Percentiles rank a stretch among this genome's conserved stretches.
Conservation (phyloP, 2,888 invertebrate species). For the Melikaiella ostensackeni region DNA sequence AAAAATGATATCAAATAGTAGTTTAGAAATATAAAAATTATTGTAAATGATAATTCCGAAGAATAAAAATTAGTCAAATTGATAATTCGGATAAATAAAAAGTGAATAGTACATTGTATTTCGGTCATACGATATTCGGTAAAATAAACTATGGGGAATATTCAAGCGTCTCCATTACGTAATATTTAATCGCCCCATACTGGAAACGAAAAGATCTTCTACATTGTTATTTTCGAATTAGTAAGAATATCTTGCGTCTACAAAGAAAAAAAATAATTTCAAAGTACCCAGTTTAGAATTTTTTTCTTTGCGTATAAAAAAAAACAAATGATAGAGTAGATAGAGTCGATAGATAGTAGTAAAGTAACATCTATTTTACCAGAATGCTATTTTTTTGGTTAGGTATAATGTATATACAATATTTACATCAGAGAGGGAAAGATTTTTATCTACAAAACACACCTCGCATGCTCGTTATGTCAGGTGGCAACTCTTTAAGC, state of each 20-base stretch:
- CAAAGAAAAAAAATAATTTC: background rate
- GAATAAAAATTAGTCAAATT: no score
- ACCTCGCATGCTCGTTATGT: slow-evolving; percentile 91
- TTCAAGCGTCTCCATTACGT: no score
- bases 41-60: no score
- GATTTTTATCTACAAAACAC: slow-evolving; percentile 57
- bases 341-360: background rate
- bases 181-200: background rate
- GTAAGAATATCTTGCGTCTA: background rate
- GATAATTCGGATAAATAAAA: no score
- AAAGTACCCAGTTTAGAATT: slow-evolving; percentile 3
- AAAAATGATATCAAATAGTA: no score
- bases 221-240: background rate
- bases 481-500: slow-evolving; percentile 86
- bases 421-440: background rate
- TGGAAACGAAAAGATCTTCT: background rate
- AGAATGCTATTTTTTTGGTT: background rate
- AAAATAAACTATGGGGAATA: no score
- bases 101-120: no score
- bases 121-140: no score
- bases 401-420: background rate
- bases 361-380: background rate
- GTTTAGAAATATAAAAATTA: no score
- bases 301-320: background rate
- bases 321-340: background rate